Evolutionary conservation across 23 tunicate genomes (phyloP), one percentile per base, ranked within the genome.

Genomic region (Trididemnum nubilum): DNA sequence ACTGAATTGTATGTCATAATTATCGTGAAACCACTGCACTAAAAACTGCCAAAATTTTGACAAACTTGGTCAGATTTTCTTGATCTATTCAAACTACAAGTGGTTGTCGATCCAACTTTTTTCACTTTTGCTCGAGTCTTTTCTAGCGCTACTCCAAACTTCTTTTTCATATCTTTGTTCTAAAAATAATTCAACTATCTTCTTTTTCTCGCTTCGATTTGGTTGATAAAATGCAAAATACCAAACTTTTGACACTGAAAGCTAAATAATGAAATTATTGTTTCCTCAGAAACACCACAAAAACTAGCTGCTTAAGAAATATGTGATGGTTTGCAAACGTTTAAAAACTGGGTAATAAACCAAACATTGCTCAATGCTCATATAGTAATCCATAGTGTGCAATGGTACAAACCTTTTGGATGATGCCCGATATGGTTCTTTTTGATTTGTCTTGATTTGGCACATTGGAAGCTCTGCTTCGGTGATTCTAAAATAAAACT

Each of bases 351-450:
- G n/a, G n/a, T n/a, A n/a, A n/a, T n/a, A n/a, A n/a, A n/a, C n/a
- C n/a, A n/a, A n/a, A n/a, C n/a, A n/a, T n/a, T n/a, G n/a, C n/a
- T n/a, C n/a, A n/a, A n/a, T n/a, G n/a, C n/a, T n/a, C n/a, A n/a
- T n/a, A n/a, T n/a, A n/a, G n/a, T n/a, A n/a, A n/a, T n/a, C n/a
- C n/a, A n/a, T n/a, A n/a, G n/a, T n/a, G n/a, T n/a, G n/a, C n/a
- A n/a, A n/a, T n/a, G n/a, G n/a, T n/a, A n/a, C n/a, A n/a, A n/a
- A 92, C 97, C 85, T 92, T 92, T 33, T 86, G 88, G 29, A 86
- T 51, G 36, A 92, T 71, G 26, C 91, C 97, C 0, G 97, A 86
- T 2, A 92, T 76, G 54, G 82, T 92, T 30, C 92, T 60, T 61
- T 92, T 92, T 23, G 91, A 71, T 72, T 92, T 92, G 26, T 92